These are phyloP conservation scores for Saturnia japonica DNA, from an alignment of 2,888 invertebrate species.

Conservation along the genomic window DNA sequence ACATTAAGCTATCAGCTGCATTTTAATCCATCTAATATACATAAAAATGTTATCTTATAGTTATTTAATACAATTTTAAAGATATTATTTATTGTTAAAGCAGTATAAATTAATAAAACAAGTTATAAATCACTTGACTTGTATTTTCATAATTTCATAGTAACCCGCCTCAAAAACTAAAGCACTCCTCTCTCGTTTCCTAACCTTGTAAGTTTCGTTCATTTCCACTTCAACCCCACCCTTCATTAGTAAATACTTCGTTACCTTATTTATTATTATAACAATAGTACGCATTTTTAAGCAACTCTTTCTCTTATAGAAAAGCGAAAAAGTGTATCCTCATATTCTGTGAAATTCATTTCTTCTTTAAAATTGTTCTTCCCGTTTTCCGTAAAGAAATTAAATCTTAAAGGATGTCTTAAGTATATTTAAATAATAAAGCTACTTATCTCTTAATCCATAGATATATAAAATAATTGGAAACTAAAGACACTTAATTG, in stretches of 20 bases:
- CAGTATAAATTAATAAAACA: background rate
- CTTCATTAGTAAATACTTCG: background rate
- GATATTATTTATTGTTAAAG: background rate
- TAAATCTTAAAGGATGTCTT: background rate
- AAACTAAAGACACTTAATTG: background rate
- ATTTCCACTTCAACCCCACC: background rate
- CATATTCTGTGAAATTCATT: no score
- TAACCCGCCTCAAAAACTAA: background rate
- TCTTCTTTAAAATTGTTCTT: background rate
- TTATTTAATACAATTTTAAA: conserved; percentile 1
- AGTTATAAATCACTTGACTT: background rate
- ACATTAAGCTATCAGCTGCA: conserved; percentile 23
- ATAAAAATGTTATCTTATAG: conserved; percentile 26
- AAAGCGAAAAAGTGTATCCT: no score
- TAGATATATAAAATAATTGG: background rate
- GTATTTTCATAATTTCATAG: background rate
- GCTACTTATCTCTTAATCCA: background rate
- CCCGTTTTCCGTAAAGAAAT: background rate
- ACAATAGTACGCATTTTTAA: no score
- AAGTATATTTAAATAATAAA: background rate
- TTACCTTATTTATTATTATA: no score
- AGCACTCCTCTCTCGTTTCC: background rate
- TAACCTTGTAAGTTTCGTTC: background rate
- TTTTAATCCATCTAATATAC: conserved; percentile 30
- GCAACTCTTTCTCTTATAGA: no score